Conservation (phyloP, 2,888 invertebrate genomes). For the Phengaris alcon region DNA sequence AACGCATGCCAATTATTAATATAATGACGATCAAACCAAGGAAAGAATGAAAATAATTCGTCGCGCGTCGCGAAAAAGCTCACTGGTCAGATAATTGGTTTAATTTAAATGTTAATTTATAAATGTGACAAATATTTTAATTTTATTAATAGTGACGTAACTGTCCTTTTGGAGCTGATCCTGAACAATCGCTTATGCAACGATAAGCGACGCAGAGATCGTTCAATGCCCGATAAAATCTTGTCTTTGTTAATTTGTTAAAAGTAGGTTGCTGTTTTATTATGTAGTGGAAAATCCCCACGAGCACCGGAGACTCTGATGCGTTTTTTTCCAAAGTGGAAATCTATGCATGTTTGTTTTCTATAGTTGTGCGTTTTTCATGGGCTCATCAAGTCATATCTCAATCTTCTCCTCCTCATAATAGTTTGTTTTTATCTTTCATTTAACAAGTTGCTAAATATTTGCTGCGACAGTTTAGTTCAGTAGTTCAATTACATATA, state of each 20-base stretch:
- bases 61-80: neutral
- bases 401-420: too few relatives aligned
- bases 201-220: neutral
- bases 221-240: neutral
- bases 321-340: neutral
- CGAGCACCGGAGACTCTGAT: neutral
- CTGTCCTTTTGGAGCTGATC: neutral
- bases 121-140: neutral
- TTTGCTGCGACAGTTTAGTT: too few relatives aligned
- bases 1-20: too few relatives aligned
- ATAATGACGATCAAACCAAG: too few relatives aligned
- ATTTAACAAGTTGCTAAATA: too few relatives aligned
- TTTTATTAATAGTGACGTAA: neutral
- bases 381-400: too few relatives aligned
- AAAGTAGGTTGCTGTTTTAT: constrained; percentile 7
- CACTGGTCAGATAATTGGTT: neutral
- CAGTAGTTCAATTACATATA: too few relatives aligned
- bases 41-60: too few relatives aligned
- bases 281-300: constrained; percentile 1
- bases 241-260: neutral
- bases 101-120: neutral
- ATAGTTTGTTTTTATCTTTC: too few relatives aligned
- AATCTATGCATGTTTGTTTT: neutral
- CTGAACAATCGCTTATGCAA: neutral
- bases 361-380: too few relatives aligned